These are phyloP conservation scores for Physocephala rufipes DNA, from an alignment of 2,888 invertebrate genomes.

Conservation along the genomic window DNA sequence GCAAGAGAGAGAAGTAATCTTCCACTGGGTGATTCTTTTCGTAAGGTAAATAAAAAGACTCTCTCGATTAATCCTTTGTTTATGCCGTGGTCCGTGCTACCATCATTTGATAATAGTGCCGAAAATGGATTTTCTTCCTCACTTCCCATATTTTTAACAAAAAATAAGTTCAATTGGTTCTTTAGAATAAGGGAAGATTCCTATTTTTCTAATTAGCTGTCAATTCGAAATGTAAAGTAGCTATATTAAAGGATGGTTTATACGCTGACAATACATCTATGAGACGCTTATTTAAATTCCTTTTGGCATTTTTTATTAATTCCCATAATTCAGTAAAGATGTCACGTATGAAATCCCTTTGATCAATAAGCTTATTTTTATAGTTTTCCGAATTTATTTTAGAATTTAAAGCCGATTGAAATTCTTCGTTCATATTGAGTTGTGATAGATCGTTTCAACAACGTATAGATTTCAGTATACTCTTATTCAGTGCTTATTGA, in stretches of 20 bases:
- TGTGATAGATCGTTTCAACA: too few species aligned
- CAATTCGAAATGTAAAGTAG: background rate
- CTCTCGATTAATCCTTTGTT: slow-evolving; percentile 70
- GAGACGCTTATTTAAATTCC: too few species aligned
- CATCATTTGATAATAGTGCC: slow-evolving; percentile 50
- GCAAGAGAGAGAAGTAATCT: slow-evolving; percentile 51
- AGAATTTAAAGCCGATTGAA: too few species aligned
- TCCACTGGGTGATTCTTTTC: slow-evolving; percentile 51
- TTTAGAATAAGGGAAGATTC: background rate
- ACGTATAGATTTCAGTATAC: too few species aligned
- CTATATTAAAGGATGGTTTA: background rate
- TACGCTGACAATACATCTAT: too few species aligned
- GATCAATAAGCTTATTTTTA: too few species aligned
- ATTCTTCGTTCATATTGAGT: too few species aligned
- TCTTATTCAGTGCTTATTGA: too few species aligned
- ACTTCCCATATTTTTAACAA: slow-evolving; percentile 49
- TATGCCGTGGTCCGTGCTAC: slow-evolving; percentile 46
- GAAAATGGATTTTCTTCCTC: slow-evolving; percentile 56
- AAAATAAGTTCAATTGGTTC: background rate
- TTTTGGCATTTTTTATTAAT: too few species aligned
- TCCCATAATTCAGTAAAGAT: too few species aligned
- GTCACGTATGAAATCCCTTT: too few species aligned
- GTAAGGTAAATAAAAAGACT: slow-evolving; percentile 78
- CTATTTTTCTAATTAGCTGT: background rate
- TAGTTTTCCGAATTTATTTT: too few species aligned